Evolutionary conservation across 2,113 vertebrate species (phyloP).

Genomic region (Pardalotus punctatus): DNA sequence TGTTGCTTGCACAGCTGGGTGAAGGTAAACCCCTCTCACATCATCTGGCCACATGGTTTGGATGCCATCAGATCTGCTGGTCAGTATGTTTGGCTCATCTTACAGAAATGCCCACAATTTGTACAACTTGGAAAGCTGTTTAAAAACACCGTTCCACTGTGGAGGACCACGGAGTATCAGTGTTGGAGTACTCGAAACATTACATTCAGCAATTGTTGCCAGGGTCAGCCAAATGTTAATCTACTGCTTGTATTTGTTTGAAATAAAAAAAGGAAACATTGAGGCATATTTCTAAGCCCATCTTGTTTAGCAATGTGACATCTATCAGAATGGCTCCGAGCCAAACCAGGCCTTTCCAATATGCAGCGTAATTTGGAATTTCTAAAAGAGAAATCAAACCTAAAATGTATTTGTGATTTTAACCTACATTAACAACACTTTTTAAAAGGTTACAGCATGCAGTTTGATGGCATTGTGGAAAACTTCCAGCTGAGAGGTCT

Average conservation of each 20-base stretch:
- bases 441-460: constrained; percentile 33
- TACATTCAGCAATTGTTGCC: constrained; percentile 35
- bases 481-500: background rate
- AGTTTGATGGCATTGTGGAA: constrained; percentile 4
- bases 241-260: constrained; percentile 59
- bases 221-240: constrained; percentile 68
- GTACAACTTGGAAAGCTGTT: constrained; percentile 17
- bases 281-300: constrained; percentile 30
- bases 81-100: background rate
- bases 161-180: background rate
- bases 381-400: constrained; percentile 27
- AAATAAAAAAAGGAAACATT: constrained; percentile 41
- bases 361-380: background rate
- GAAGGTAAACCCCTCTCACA: accelerated
- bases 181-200: constrained; percentile 37
- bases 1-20: background rate
- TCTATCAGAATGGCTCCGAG: constrained; percentile 50
- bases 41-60: background rate
- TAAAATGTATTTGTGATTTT: constrained; percentile 39
- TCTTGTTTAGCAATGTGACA: constrained; percentile 53
- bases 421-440: constrained; percentile 35
- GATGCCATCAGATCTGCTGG: background rate
- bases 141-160: background rate
- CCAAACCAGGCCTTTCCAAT: constrained; percentile 20
- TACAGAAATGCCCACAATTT: background rate